Base-by-base conservation (phyloP, 2,113 vertebrate species). In the Hymenochirus boettgeri region DNA sequence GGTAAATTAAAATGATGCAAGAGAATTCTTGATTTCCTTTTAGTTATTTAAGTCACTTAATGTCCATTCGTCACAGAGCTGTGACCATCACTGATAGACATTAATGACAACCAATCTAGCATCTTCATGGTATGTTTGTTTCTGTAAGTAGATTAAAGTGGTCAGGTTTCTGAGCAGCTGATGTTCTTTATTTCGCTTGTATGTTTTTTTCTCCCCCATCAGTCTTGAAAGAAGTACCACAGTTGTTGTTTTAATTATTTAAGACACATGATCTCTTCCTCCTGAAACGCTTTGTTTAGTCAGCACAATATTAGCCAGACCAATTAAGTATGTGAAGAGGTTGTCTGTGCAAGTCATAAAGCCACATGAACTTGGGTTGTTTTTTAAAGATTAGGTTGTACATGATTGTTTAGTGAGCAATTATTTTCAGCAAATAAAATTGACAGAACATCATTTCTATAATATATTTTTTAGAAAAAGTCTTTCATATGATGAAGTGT, bases 291-390 rank as follows among this genome's bases (percentile, higher is more conserved):
- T 74, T 61, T 72, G 73, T 73, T 65, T 57, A 66, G 74, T 85
- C 79, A 81, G 79, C 78, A 79, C 45, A 61, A 47, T 22, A 25
- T 59, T 61, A 69, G 71, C 72, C 73, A 63, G 69, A n/a, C 61
- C 27, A 42, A 7, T 54, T 56, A 62, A 13, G 62, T 71, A 48
- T 72, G 62, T 48, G 17, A 37, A 60, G 33, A 56, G 48, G 56
- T 18, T 48, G 51, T 61, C 15, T 42, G 15, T 52, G 42, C 12
- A 1, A 37, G 62, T 6, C 56, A 15, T 4, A 48, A 60, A 70
- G 57, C 58, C 50, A 63, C 31, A 61, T 58, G 2, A 47, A 39
- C 46, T 65, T 22, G 29, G 29, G 54, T 64, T 24, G 26, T 17
- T 18, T n/a, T 33, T 1, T 0, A 1, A 56, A 67, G 31, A n/a